Evolutionary conservation across 2,888 invertebrate genomes (phyloP).

Genomic region (Volucella inflata): DNA sequence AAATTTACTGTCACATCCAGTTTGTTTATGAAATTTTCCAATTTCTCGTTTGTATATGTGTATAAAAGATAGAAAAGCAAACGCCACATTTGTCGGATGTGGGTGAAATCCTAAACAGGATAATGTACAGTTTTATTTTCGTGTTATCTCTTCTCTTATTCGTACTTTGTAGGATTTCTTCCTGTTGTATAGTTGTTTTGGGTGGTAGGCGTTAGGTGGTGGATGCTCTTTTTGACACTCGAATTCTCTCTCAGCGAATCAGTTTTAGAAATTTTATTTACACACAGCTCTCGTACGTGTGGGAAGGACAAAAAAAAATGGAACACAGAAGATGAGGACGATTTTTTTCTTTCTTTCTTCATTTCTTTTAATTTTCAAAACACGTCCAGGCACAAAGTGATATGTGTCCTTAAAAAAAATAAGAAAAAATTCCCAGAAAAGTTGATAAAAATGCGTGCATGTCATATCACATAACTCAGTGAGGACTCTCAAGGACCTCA

Average conservation of each 20-base stretch:
- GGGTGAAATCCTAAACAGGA: constrained; percentile 60
- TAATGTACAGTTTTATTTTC: constrained; percentile 45
- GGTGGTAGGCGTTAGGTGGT: background rate
- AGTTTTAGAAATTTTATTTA: constrained; percentile 48
- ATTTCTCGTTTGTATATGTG: constrained; percentile 28
- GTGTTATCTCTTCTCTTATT: constrained; percentile 30
- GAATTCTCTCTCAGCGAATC: constrained; percentile 42
- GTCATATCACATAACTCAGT: constrained; percentile 5
- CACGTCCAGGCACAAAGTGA: constrained; percentile 54
- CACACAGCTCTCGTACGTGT: constrained; percentile 46
- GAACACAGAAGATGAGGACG: constrained; percentile 1
- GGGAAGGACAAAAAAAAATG: constrained; percentile 2
- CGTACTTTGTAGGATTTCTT: constrained; percentile 7
- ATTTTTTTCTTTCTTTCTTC: constrained; percentile 14
- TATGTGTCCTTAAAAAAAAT: constrained; percentile 1
- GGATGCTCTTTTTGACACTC: background rate
- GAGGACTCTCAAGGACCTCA: constrained; percentile 18
- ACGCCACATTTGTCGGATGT: constrained; percentile 1
- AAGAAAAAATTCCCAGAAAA: background rate
- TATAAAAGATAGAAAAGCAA: background rate
- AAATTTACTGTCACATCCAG: constrained; percentile 59
- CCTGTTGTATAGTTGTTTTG: background rate
- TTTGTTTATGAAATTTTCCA: constrained; percentile 39
- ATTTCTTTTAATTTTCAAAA: constrained; percentile 67
- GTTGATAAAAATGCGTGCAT: constrained; percentile 37